Evolutionary conservation across 2,113 vertebrate genomes (phyloP).

Genomic region (Psilopogon haemacephalus): DNA sequence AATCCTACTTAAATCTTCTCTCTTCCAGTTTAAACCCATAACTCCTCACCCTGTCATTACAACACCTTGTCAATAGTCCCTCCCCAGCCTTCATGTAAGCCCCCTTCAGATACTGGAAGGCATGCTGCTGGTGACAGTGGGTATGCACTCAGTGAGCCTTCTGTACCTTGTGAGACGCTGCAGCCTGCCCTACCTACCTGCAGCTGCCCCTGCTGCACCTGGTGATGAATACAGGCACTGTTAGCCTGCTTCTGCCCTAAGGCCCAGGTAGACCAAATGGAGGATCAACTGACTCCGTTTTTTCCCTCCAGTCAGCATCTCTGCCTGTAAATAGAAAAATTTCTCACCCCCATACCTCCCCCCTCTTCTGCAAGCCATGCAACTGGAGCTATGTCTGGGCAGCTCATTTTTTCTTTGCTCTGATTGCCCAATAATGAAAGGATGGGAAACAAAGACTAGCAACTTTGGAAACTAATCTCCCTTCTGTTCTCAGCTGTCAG

Average conservation of each 20-base stretch:
- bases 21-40: too few species aligned
- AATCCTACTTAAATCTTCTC: too few species aligned
- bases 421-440: slow-evolving; percentile 72
- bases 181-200: slow-evolving; percentile 2
- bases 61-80: too few species aligned
- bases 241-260: slow-evolving; percentile 37
- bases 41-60: too few species aligned
- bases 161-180: slow-evolving; percentile 28
- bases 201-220: neutral
- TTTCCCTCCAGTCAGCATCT: slow-evolving; percentile 20
- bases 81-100: too few species aligned
- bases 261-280: neutral
- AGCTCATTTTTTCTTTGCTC: slow-evolving; percentile 52
- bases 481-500: slow-evolving; percentile 77
- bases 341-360: slow-evolving; percentile 63
- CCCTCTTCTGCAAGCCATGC: slow-evolving; percentile 60
- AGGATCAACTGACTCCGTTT: slow-evolving; percentile 35
- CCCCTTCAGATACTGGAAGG: too few species aligned
- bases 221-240: slow-evolving; percentile 17
- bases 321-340: slow-evolving; percentile 71
- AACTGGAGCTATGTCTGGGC: slow-evolving; percentile 76
- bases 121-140: slow-evolving; percentile 1
- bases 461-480: slow-evolving; percentile 79
- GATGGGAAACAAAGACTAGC: slow-evolving; percentile 74
- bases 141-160: neutral